Conservation (phyloP, 2,797 vertebrate genomes). For the Serranus cabrilla region DNA sequence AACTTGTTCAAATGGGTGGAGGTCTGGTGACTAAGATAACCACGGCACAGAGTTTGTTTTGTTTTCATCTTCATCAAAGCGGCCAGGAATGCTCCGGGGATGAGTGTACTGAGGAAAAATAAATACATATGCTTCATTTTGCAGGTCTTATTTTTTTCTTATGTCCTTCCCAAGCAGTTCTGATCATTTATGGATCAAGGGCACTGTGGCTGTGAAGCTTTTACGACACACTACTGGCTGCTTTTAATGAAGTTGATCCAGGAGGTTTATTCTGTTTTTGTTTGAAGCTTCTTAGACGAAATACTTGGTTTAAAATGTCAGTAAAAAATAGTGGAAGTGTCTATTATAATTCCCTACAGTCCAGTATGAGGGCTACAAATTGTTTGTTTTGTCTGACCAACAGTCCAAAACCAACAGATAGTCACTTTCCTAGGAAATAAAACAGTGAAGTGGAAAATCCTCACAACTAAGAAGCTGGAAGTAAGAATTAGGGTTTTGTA, state of each 20-base stretch:
- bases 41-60: conserved; percentile 29
- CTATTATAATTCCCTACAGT: background rate
- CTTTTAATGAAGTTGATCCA: conserved; percentile 7
- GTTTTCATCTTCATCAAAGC: conserved; percentile 56
- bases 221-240: background rate
- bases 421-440: background rate
- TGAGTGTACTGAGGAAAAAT: conserved; percentile 12
- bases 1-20: conserved; percentile 37
- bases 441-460: background rate
- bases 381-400: background rate
- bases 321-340: conserved; percentile 6
- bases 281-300: conserved; percentile 15
- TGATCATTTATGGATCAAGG: conserved; percentile 26
- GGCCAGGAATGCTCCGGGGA: conserved; percentile 28
- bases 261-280: background rate
- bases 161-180: conserved; percentile 1
- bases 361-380: background rate
- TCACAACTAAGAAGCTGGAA: background rate
- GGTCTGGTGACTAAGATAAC: conserved; percentile 65
- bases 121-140: background rate
- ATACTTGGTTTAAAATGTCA: background rate
- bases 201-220: background rate
- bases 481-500: too few relatives aligned
- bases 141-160: conserved; percentile 27
- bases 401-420: background rate